These are phyloP conservation scores for Silurus meridionalis DNA, from an alignment of 2,113 vertebrate genomes.

Conservation along the genomic window DNA sequence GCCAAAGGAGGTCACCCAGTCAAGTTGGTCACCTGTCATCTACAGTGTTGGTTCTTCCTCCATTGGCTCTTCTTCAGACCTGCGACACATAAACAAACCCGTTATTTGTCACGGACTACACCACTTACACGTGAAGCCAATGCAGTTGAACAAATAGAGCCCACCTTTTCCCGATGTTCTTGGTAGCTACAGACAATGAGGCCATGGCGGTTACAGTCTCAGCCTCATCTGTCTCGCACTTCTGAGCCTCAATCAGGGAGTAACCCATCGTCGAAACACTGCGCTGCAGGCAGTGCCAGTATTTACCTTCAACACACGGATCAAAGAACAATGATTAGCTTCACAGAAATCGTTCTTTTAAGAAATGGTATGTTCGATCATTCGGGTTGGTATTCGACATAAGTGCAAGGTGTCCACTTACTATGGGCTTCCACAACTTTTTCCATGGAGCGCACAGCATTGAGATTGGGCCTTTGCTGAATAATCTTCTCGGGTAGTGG, in stretches of 20 bases:
- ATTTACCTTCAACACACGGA: constrained; percentile 79
- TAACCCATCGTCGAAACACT: constrained; percentile 78
- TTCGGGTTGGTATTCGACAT: background rate
- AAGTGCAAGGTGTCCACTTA: constrained; percentile 69
- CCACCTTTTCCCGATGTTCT: constrained; percentile 86
- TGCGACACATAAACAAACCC: constrained; percentile 53
- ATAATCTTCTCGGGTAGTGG: constrained; percentile 87
- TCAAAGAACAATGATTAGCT: background rate
- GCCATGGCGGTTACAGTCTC: constrained; percentile 98
- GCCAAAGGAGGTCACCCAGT: constrained; percentile 61
- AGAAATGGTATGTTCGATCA: background rate
- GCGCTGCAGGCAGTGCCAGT: constrained; percentile 89
- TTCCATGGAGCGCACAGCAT: constrained; percentile 90
- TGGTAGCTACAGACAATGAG: constrained; percentile 90
- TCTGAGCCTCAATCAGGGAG: constrained; percentile 87
- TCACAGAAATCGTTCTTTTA: background rate
- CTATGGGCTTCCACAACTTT: constrained; percentile 90
- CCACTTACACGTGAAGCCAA: background rate
- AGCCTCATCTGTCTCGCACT: constrained; percentile 86
- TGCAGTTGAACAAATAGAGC: constrained; percentile 29
- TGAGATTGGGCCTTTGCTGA: constrained; percentile 87
- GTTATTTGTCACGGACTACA: background rate
- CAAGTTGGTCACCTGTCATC: constrained; percentile 57
- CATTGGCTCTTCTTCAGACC: constrained; percentile 92
- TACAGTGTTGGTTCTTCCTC: constrained; percentile 93